phyloP scores from a whole-genome alignment of 2,888 invertebrate genomes.

The Idaea biselata region DNA sequence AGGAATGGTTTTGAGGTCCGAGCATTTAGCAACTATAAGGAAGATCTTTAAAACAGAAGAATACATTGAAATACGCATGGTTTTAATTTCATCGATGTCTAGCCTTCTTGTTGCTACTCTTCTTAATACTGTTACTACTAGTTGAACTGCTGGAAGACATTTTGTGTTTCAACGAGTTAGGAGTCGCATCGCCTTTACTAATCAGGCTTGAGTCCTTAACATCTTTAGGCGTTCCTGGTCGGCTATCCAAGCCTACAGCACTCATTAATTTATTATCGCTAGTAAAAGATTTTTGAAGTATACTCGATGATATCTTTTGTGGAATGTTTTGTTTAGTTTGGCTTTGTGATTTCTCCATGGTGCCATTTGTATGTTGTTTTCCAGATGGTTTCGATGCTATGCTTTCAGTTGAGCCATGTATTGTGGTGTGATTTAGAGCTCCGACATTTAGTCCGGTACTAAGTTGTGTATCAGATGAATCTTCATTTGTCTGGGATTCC shows the following conservation, averaged over 20 bases:
- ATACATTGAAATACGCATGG: background rate
- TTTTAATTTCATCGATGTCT: conserved; percentile 84
- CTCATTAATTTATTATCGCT: conserved; percentile 68
- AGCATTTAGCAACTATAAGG: too few relatives aligned
- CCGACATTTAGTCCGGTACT: conserved; percentile 69
- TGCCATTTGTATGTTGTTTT: conserved; percentile 75
- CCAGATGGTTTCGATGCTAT: conserved; percentile 74
- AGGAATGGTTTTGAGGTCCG: too few relatives aligned
- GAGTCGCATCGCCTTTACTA: conserved; percentile 63
- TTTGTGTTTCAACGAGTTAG: conserved; percentile 78
- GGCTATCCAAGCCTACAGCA: conserved; percentile 65
- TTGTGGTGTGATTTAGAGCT: conserved; percentile 70
- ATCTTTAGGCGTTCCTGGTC: conserved; percentile 75
- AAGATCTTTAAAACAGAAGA: background rate
- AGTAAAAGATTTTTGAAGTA: conserved; percentile 66
- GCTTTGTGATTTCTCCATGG: conserved; percentile 63
- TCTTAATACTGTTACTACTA: conserved; percentile 82
- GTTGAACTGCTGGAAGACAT: conserved; percentile 55
- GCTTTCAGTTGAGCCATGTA: conserved; percentile 75
- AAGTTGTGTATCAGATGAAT: conserved; percentile 86
- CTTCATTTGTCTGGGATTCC: conserved; percentile 91
- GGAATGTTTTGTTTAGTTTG: conserved; percentile 66
- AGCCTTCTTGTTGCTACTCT: conserved; percentile 90
- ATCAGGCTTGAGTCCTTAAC: conserved; percentile 57
- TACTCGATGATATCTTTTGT: conserved; percentile 67